Base-by-base conservation (phyloP, 2,888 invertebrate species). In the Deilephila porcellus region DNA sequence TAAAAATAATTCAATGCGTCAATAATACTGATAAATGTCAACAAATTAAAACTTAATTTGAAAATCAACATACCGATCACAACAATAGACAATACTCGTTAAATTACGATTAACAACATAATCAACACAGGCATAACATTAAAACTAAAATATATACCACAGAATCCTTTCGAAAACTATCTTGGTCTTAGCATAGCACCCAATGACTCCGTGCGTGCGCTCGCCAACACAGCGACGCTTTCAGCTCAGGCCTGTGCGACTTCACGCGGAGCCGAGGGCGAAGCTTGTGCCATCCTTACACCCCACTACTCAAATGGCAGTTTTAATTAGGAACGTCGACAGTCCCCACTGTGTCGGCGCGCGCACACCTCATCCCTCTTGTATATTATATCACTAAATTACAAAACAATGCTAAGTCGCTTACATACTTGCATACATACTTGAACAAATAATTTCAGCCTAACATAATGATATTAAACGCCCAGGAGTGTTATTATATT, bases 151-250 rank as follows among this genome's bases (percentile, higher is more conserved):
- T 5, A 59, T 45, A 64, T 37, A 7, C n/a, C 29, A 45, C 14
- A 52, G 53, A 64, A 71, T 45, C 32, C 56, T 25, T 59, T 67
- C 79, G 85, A 87, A 82, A 86, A 82, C 84, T 89, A 88, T 87
- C 85, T 91, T 91, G 91, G 91, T 92, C 91, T 89, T 90, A 88
- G 85, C 90, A 85, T 90, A 91, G 91, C 91, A 92, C 92, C 91
- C 86, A 86, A 85, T 87, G 85, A 86, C 82, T 72, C 60, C 45
- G 60, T 37, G 25, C 60, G 63, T 62, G 52, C 62, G 32, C 71
- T 14, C 62, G 70, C 62, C 59, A 63, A 63, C 59, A 70, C 60
- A 70, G 25, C 70, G 25, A 19, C 52, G 52, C 67, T 67, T 52
- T 17, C 25, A 67, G 67, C 67, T 67, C 25, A 5, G 25, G 52